Evolutionary conservation across 2,113 vertebrate species (phyloP).

Genomic region (Columba janthina): DNA sequence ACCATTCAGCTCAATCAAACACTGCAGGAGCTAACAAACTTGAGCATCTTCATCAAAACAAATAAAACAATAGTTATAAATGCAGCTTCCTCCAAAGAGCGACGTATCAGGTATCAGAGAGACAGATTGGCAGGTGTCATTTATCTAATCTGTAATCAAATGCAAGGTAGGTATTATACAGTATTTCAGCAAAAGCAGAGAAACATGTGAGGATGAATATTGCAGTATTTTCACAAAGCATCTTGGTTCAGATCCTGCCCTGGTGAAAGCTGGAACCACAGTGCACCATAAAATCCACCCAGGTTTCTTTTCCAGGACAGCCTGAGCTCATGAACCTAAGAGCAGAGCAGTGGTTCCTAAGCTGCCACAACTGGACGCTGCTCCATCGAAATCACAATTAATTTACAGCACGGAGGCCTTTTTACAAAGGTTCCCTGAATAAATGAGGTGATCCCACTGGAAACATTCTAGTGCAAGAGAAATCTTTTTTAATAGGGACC

Average conservation of each 20-base stretch:
- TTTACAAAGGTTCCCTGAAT: background rate
- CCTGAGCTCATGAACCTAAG: background rate
- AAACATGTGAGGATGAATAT: background rate
- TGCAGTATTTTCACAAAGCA: background rate
- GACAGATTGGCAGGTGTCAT: background rate
- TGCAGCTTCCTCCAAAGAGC: background rate
- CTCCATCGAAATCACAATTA: background rate
- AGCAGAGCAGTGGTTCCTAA: background rate
- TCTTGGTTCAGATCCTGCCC: background rate
- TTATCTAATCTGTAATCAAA: background rate
- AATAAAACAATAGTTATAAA: background rate
- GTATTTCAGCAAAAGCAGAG: background rate
- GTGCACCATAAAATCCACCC: background rate
- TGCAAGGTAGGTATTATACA: background rate
- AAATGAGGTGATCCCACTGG: background rate
- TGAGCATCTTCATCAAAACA: background rate
- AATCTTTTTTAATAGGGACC: background rate
- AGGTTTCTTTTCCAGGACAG: background rate
- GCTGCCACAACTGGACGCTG: background rate
- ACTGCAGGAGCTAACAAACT: background rate
- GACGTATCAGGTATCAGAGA: background rate
- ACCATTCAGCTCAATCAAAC: background rate
- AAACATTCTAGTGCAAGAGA: background rate
- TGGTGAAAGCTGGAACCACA: background rate
- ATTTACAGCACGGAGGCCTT: background rate